phyloP scores from a whole-genome alignment of 2,113 vertebrate genomes.

The Cricetomys ansorgei region DNA sequence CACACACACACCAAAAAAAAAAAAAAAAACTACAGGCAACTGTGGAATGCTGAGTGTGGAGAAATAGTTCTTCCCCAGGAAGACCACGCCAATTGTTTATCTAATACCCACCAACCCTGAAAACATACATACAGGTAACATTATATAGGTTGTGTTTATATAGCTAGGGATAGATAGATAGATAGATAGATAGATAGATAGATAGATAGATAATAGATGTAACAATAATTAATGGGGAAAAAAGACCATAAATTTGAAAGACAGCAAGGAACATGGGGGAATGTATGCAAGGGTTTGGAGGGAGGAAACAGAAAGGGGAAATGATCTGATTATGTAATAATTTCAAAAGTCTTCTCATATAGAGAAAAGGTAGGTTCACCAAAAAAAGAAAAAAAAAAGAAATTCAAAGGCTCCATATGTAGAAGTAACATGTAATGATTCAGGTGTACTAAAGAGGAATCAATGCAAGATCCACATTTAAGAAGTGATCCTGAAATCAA shows the following conservation, averaged over 20 bases:
- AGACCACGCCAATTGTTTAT: neutral
- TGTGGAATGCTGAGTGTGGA: neutral
- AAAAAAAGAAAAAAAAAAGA: neutral
- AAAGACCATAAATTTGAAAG: neutral
- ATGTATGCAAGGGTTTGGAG: neutral
- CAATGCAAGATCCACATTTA: neutral
- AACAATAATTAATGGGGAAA: too few species aligned
- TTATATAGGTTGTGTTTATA: neutral
- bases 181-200: neutral
- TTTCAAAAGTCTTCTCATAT: neutral
- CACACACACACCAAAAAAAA: neutral
- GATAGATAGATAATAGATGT: too few species aligned
- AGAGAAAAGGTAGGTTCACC: neutral
- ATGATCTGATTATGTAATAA: neutral
- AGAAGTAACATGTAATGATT: neutral
- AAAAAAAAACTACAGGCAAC: neutral
- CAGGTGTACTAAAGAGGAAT: neutral
- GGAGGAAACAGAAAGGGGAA: neutral
- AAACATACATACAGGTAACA: neutral
- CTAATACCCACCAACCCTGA: neutral
- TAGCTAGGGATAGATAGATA: neutral
- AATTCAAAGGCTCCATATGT: neutral
- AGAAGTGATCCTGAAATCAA: slow-evolving; percentile 5
- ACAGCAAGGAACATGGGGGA: neutral
- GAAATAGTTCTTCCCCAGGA: neutral